Evolutionary conservation across 2,888 invertebrate genomes (phyloP).

Genomic region (Plagodis dolabraria): DNA sequence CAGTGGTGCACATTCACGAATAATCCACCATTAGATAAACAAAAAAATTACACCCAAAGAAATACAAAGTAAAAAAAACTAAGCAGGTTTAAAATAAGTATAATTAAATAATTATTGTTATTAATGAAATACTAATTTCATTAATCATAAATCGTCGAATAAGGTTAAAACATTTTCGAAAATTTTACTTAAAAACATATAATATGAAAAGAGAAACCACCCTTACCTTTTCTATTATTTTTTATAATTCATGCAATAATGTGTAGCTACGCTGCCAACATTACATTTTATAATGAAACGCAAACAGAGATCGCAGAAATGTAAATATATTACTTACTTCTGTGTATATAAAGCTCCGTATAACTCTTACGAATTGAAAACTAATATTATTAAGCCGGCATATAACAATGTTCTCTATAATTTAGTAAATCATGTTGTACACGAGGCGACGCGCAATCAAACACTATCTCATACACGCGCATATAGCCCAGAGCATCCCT

Average conservation of each 20-base stretch:
- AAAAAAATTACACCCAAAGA: too few species aligned
- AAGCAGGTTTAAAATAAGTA: too few species aligned
- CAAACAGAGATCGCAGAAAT: conserved; percentile 15
- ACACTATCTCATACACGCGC: conserved; percentile 62
- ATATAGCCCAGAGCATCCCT: conserved; percentile 40
- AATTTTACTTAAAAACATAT: too few species aligned
- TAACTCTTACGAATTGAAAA: conserved; percentile 17
- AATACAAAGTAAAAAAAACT: too few species aligned
- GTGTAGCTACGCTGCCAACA: neutral
- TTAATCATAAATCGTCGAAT: too few species aligned
- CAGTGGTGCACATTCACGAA: too few species aligned
- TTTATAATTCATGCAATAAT: neutral
- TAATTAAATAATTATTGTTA: too few species aligned
- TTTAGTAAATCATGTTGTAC: conserved; percentile 49
- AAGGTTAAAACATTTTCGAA: too few species aligned
- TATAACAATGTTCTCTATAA: conserved; percentile 32
- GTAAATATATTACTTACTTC: conserved; percentile 31
- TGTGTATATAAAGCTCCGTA: conserved; percentile 12
- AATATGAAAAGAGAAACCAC: too few species aligned
- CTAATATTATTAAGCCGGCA: conserved; percentile 13
- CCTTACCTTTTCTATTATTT: neutral
- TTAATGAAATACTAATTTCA: too few species aligned
- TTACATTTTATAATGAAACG: conserved; percentile 12
- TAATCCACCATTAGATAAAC: too few species aligned
- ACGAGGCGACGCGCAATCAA: conserved; percentile 58